phyloP scores from a whole-genome alignment of 1,140 invertebrate species.

The Ostrea edulis region DNA sequence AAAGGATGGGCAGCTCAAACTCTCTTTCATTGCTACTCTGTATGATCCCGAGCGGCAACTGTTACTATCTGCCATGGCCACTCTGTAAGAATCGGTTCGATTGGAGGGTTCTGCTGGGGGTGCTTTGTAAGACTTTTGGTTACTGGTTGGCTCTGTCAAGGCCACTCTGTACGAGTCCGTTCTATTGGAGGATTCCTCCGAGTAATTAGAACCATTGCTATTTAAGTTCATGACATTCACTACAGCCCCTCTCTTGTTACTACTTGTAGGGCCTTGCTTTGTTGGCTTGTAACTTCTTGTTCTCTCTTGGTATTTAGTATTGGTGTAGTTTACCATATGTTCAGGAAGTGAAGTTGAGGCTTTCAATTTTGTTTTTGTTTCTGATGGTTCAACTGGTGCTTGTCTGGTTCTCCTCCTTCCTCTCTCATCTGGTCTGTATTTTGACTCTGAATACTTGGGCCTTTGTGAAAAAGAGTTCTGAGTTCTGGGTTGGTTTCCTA shows the following conservation, averaged over 20 bases:
- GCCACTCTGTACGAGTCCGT: slow-evolving; percentile 73
- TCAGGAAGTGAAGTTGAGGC: slow-evolving; percentile 44
- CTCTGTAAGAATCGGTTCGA: slow-evolving; percentile 71
- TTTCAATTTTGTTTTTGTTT: neutral
- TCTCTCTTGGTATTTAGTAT: neutral
- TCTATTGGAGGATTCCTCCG: slow-evolving; percentile 43
- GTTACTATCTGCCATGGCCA: slow-evolving; percentile 60
- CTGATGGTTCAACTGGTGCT: neutral
- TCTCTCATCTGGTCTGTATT: neutral
- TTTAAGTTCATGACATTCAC: slow-evolving; percentile 47
- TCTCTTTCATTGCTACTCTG: slow-evolving; percentile 61
- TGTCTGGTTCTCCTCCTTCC: slow-evolving; percentile 8
- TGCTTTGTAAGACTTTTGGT: slow-evolving; percentile 12
- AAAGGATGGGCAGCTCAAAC: slow-evolving; percentile 60
- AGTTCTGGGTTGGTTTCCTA: slow-evolving; percentile 1
- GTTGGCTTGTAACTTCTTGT: slow-evolving; percentile 37
- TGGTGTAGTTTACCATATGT: slow-evolving; percentile 44
- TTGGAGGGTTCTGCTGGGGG: slow-evolving; percentile 21
- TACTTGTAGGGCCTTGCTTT: slow-evolving; percentile 8
- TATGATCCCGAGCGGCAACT: slow-evolving; percentile 56
- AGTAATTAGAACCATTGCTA: neutral
- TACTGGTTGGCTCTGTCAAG: slow-evolving; percentile 50
- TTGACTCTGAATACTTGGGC: neutral
- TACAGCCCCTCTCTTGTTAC: neutral
- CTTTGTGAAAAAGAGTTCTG: neutral